Conservation (phyloP, 2,888 invertebrate species). For the Hoplodrina ambigua region DNA sequence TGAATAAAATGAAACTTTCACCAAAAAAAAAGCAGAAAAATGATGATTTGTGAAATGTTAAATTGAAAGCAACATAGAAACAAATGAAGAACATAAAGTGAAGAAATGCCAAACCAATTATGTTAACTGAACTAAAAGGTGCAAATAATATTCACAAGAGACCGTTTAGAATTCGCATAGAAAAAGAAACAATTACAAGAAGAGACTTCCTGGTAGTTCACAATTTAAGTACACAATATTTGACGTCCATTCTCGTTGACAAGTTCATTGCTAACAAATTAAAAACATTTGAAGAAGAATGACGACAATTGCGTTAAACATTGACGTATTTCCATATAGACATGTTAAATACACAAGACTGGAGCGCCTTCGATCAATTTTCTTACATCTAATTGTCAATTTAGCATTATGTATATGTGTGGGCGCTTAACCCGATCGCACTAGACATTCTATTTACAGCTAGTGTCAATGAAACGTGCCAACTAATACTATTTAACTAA, state of each 20-base stretch:
- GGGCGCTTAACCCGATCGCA: slow-evolving; percentile 70
- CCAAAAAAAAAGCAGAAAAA: slow-evolving; percentile 55
- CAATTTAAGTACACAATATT: slow-evolving; percentile 38
- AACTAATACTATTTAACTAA: slow-evolving; percentile 78
- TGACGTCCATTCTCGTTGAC: slow-evolving; percentile 35
- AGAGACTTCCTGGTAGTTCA: slow-evolving; percentile 35
- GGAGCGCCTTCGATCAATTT: slow-evolving; percentile 31
- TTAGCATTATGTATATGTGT: slow-evolving; percentile 57
- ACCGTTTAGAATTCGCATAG: neutral
- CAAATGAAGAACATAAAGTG: slow-evolving; percentile 52
- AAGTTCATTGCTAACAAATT: slow-evolving; percentile 61
- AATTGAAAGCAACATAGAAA: slow-evolving; percentile 56
- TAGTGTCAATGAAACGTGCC: slow-evolving; percentile 83
- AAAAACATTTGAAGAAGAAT: slow-evolving; percentile 54
- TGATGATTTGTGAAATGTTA: slow-evolving; percentile 55
- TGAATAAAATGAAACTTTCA: slow-evolving; percentile 54
- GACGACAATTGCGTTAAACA: slow-evolving; percentile 52
- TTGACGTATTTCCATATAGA: slow-evolving; percentile 53
- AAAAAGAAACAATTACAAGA: slow-evolving; percentile 20
- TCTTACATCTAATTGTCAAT: slow-evolving; percentile 59
- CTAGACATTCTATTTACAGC: slow-evolving; percentile 81
- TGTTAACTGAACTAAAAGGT: slow-evolving; percentile 28
- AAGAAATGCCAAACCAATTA: slow-evolving; percentile 40
- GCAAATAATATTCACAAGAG: slow-evolving; percentile 8
- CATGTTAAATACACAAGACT: slow-evolving; percentile 14